A percentile compares a stretch with the other conserved stretches of the same genome.
Evolutionary conservation across 2,888 invertebrate species (phyloP).

Genomic region (Limnephilus auricula): DNA sequence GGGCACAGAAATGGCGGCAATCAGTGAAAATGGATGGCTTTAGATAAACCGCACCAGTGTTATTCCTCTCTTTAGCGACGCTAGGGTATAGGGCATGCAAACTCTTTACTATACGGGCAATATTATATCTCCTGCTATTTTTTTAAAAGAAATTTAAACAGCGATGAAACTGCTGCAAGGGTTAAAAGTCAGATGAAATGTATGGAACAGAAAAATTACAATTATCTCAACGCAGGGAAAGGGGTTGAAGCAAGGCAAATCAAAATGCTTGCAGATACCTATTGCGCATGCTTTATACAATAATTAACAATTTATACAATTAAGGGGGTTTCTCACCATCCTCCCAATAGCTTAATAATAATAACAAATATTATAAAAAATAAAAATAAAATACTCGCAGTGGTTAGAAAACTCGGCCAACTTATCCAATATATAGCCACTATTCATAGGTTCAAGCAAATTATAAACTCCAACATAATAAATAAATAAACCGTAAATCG

Average conservation of each 20-base stretch:
- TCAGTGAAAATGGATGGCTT: constrained; percentile 45
- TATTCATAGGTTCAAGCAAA: too few species aligned
- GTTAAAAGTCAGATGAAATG: background rate
- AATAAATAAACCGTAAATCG: too few species aligned
- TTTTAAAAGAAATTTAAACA: background rate
- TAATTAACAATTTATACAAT: too few species aligned
- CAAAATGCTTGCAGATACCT: too few species aligned
- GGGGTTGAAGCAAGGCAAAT: background rate
- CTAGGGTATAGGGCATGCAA: constrained; percentile 31
- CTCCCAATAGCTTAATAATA: too few species aligned
- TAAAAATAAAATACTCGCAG: too few species aligned
- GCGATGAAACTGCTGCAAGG: background rate
- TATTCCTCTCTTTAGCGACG: constrained; percentile 31
- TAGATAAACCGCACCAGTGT: constrained; percentile 41
- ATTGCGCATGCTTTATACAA: too few species aligned
- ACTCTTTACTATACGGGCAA: background rate
- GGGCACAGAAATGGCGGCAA: constrained; percentile 62
- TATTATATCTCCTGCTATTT: background rate
- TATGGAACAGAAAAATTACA: background rate
- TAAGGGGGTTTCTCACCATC: too few species aligned
- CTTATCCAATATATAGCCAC: too few species aligned
- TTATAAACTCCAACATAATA: too few species aligned
- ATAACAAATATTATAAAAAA: too few species aligned
- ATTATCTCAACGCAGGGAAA: background rate
- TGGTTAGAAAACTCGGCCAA: too few species aligned